Base-by-base conservation (phyloP, 2,113 vertebrate species). In the Pseudopipra pipra region DNA sequence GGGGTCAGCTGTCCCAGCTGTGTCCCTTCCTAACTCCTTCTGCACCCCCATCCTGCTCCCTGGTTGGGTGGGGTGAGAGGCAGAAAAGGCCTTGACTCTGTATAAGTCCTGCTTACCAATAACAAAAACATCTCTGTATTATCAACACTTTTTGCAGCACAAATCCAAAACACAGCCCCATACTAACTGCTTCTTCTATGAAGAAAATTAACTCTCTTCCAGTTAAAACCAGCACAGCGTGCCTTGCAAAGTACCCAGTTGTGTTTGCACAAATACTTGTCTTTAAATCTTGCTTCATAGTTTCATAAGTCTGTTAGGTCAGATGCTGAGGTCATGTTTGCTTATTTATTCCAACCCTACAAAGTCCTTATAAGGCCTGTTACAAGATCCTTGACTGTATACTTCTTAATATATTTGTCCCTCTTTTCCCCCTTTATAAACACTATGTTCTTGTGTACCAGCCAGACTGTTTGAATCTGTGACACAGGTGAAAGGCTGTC, bases 251-350 rank as follows among this genome's bases (percentile, higher is more conserved):
- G 27, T 35, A 61, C 37, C 19, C 62, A 62, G 23, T 41, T 91
- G 52, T 62, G 66, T 80, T 80, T 89, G 55, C 39, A 68, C 72
- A 80, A 83, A 47, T 71, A 28, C 14, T 90, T 76, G 27, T 77
- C 78, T 90, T 77, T 65, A 90, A 77, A 46, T 84, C 67, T 90
- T 88, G 33, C 55, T 83, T 91, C 80, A 51, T 39, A 55, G 82
- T 91, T 93, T 85, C 35, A 63, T 51, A 56, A 88, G 87, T 67
- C 43, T 51, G 6, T 90, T 86, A n/a, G 90, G 75, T 96, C 90
- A 86, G 67, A 93, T 93, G 82, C 82, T 88, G 72, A 92, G 82
- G 44, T 92, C 49, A 41, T 35, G 61, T 90, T 93, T 95, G 82
- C 41, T 96, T 83, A 59, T 93, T 96, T 93, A 85, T 93, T 93